phyloP scores from a whole-genome alignment of 1,140 invertebrate species.

The Globodera rostochiensis region DNA sequence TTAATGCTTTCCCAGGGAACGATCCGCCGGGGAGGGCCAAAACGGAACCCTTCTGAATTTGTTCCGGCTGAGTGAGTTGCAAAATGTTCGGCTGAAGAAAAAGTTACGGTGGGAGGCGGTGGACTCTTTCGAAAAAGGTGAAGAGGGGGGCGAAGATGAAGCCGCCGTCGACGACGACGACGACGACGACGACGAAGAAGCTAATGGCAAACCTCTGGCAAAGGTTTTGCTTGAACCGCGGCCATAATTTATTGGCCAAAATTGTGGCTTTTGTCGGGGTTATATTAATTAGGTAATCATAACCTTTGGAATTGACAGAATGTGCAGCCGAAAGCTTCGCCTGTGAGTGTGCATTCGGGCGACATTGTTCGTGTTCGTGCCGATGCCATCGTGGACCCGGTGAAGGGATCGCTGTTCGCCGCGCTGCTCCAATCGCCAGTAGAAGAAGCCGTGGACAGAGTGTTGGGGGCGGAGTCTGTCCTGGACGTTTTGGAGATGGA shows the following conservation, averaged over 20 bases:
- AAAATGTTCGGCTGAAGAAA: not conserved
- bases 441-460: conserved; percentile 4
- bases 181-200: not conserved
- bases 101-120: conserved; percentile 20
- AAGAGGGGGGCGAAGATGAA: conserved; percentile 11
- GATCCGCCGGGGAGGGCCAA: not conserved
- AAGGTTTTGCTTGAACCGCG: not conserved
- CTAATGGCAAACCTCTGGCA: not conserved
- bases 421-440: not conserved
- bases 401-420: conserved; percentile 18
- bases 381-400: conserved; percentile 23
- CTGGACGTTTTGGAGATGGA: conserved; percentile 20
- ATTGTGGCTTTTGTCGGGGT: no score
- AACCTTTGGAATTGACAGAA: not conserved
- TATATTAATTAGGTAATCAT: no score
- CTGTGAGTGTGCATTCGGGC: not conserved
- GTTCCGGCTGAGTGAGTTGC: conserved; percentile 9
- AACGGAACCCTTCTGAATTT: not conserved
- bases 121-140: not conserved
- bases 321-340: not conserved
- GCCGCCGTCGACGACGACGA: not conserved
- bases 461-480: conserved; percentile 11
- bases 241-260: no score
- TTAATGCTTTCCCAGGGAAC: not conserved
- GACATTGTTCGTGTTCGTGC: conserved; percentile 16